phyloP scores from a whole-genome alignment of 1,140 invertebrate species.

The Drosophila sucinea region DNA sequence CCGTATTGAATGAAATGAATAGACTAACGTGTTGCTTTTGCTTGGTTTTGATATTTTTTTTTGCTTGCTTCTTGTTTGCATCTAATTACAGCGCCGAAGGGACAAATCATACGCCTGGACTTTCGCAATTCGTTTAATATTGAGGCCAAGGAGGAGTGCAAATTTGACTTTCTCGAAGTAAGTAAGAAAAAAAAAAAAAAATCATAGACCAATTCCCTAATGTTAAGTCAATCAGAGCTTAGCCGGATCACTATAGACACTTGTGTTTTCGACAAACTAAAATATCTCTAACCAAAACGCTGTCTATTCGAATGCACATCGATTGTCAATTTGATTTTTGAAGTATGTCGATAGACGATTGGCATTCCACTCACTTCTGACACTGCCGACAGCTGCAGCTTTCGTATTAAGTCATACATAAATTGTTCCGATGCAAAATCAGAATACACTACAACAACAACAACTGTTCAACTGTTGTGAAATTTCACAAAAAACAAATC shows the following conservation, averaged over 20 bases:
- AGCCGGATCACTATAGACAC: too few relatives aligned
- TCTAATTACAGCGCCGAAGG: slow-evolving; percentile 88
- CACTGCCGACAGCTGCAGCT: too few relatives aligned
- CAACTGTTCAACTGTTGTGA: neutral
- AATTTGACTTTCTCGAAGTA: slow-evolving; percentile 93
- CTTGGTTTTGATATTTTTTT: neutral
- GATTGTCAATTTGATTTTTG: too few relatives aligned
- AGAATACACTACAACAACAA: slow-evolving; percentile 5
- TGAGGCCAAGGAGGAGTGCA: slow-evolving; percentile 89
- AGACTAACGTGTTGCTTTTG: slow-evolving; percentile 35
- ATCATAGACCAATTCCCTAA: too few relatives aligned
- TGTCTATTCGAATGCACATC: too few relatives aligned
- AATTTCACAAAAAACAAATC: neutral
- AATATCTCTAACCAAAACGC: too few relatives aligned
- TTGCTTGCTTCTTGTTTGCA: slow-evolving; percentile 22
- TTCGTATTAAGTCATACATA: too few relatives aligned
- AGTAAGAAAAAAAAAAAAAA: slow-evolving; percentile 37
- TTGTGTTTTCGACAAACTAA: too few relatives aligned
- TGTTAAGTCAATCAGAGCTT: too few relatives aligned
- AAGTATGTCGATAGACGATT: too few relatives aligned
- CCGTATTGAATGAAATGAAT: slow-evolving; percentile 7
- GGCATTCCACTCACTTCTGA: too few relatives aligned
- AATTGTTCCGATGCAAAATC: too few relatives aligned
- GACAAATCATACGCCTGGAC: slow-evolving; percentile 90
- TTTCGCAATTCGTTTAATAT: slow-evolving; percentile 92